Base-by-base conservation (phyloP, 2,113 vertebrate genomes). In the Brevimyrus niger region DNA sequence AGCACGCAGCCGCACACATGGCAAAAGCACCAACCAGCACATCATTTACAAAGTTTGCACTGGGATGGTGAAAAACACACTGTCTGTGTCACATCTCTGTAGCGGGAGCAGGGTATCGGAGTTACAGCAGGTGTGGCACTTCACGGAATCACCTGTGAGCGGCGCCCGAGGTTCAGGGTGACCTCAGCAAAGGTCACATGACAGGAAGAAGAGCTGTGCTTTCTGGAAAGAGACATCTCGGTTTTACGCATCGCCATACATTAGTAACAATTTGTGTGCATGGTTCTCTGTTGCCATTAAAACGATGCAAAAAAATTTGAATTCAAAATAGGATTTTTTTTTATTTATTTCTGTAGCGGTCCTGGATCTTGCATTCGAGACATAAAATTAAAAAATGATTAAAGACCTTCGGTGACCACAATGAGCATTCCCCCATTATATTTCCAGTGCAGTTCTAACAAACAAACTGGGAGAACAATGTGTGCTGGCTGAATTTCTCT, bases 1-100 rank as follows among this genome's bases (percentile, higher is more conserved):
- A 90, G 92, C 91, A 92, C 89, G 89, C 89, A 93, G 89, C 90
- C 91, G 92, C 90, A 91, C 69, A 85, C 73, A 90, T 89, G 88
- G 69, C 90, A 84, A 61, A 53, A 38, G 10, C 61, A 55, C 44
- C 61, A 17, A 23, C 19, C 2, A 44, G 55, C 48, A 87, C 80
- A 76, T 89, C 88, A 89, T 89, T 3, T 85, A 38, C 5, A 69
- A 19, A 89, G 35, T 44, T 23, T 21, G 91, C 83, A 88, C 88
- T 69, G 87, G 84, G 61, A 76, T 58, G 44, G 55, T 27, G 46
- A 35, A 87, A 38, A 61, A 87, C 89, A 86, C 10, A 61, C 50
- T 27, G n/a, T 31, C 61, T 69, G 61, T 69, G 9, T 0, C 61
- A 69, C n/a, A 0, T 65, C 89, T 90, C 19, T 38, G n/a, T 76